Evolutionary conservation across 2,888 invertebrate species (phyloP).

Genomic region (Acanthosepion pharaonis): DNA sequence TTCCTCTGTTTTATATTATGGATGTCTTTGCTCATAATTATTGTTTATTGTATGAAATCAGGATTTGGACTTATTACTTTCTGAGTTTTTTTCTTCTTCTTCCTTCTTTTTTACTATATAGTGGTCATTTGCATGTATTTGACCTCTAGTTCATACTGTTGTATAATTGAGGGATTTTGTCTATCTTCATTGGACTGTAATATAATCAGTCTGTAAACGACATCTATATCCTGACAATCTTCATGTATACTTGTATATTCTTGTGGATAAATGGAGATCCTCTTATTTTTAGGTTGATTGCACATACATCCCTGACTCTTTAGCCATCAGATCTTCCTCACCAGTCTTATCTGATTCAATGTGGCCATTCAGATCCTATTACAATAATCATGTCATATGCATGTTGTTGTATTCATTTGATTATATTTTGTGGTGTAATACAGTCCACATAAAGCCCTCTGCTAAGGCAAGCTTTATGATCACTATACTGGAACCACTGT

Average conservation of each 20-base stretch:
- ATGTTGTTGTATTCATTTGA: background rate
- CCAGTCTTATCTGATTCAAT: slow-evolving; percentile 33
- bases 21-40: background rate
- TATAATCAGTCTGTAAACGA: slow-evolving; percentile 43
- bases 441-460: slow-evolving; percentile 9
- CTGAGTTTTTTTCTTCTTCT: background rate
- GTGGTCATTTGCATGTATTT: slow-evolving; percentile 42
- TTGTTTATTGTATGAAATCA: background rate
- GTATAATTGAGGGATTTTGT: slow-evolving; percentile 46
- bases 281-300: slow-evolving; percentile 47
- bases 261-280: slow-evolving; percentile 42
- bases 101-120: background rate
- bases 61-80: slow-evolving; percentile 33
- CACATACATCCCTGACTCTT: slow-evolving; percentile 36
- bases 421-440: background rate
- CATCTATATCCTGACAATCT: slow-evolving; percentile 42
- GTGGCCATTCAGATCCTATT: slow-evolving; percentile 33
- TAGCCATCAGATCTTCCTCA: slow-evolving; percentile 33
- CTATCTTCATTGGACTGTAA: slow-evolving; percentile 42
- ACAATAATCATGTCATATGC: slow-evolving; percentile 23
- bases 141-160: slow-evolving; percentile 39
- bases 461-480: slow-evolving; percentile 21
- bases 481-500: background rate
- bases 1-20: background rate
- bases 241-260: slow-evolving; percentile 44